Percentiles rank a stretch among this genome's conserved stretches.
Conservation (phyloP, 2,113 vertebrate genomes). For the Ivindomyrus marchei region DNA sequence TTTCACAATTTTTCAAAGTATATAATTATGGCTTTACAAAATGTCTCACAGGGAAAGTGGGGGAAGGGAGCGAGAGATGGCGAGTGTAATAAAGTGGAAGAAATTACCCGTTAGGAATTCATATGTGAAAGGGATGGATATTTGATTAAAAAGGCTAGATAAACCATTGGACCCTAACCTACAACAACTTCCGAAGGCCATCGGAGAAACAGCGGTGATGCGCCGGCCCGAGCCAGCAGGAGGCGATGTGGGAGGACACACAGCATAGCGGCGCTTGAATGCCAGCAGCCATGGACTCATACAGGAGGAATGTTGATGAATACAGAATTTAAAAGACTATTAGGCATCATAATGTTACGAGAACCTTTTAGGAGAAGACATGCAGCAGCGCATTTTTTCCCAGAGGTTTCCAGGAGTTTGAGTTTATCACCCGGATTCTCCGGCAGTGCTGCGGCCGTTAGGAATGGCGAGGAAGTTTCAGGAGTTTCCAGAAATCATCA, state of each 20-base stretch:
- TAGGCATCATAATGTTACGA: background rate
- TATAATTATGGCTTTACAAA: conserved; percentile 16
- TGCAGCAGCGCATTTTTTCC: background rate
- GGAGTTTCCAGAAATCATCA: conserved; percentile 26
- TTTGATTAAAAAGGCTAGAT: conserved; percentile 17
- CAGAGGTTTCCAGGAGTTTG: background rate
- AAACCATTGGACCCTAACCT: conserved; percentile 34
- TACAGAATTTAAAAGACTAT: background rate
- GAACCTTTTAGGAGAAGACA: background rate
- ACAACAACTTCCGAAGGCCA: conserved; percentile 41
- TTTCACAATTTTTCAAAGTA: conserved; percentile 14
- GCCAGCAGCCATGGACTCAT: background rate
- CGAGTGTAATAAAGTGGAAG: background rate
- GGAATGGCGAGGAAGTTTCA: conserved; percentile 27
- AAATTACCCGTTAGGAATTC: conserved; percentile 8
- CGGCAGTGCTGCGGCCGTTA: conserved; percentile 20
- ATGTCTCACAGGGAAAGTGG: background rate
- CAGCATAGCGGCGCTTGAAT: background rate
- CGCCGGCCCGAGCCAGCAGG: background rate
- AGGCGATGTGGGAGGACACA: background rate
- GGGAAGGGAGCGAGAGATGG: background rate
- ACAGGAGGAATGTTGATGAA: background rate
- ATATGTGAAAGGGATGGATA: conserved; percentile 12
- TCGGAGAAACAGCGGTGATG: conserved; percentile 23
- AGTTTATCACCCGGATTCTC: background rate